Evolutionary conservation across 2,888 invertebrate species (phyloP), one percentile per base, ranked within the genome.

Genomic region (Drosophila imparisetae): DNA sequence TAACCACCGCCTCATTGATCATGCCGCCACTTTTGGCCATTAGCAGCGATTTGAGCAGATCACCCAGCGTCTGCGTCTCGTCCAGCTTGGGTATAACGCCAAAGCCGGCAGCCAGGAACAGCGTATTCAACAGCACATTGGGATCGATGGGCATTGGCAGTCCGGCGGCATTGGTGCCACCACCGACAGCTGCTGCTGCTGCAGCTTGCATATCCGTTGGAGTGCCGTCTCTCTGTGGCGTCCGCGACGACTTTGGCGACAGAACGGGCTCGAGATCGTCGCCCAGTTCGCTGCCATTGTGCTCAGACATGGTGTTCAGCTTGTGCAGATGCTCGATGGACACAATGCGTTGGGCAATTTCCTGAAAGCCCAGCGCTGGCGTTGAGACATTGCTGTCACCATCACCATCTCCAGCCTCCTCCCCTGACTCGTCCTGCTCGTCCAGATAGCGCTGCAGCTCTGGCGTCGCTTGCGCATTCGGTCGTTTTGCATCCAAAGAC

Each of bases 331-430:
- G 80, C 54, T 83, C 90, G 30, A 53, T 73, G 38, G 86, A 89
- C 24, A 80, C 89, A 54, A 89, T 83, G 55, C 86, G 89, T 24
- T 80, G 86, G 57, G 83, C 83, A 49, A 86, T 68, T 29, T 86
- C 80, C 29, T 73, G 75, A 29, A 66, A 75, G 15, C 78, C 62
- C 0, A 78, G 69, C 7, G 76, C 81, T 42, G 86, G 94, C 92
- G 55, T 88, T 89, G 92, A 95, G 91, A 87, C 95, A 93, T 91
- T 95, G 95, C 87, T 95, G 45, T 88, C 81, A 58, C 63, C 70
- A 38, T 87, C 81, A 58, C 62, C 68, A 50, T 94, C 94, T 67
- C 84, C 82, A 8, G 60, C 80, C 55, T 93, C 93, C 92, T 95
- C 94, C 30, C 92, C 93, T 2, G 93, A 92, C 57, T 94, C 91